Conservation (phyloP, 2,888 invertebrate species). For the Myopa testacea region DNA sequence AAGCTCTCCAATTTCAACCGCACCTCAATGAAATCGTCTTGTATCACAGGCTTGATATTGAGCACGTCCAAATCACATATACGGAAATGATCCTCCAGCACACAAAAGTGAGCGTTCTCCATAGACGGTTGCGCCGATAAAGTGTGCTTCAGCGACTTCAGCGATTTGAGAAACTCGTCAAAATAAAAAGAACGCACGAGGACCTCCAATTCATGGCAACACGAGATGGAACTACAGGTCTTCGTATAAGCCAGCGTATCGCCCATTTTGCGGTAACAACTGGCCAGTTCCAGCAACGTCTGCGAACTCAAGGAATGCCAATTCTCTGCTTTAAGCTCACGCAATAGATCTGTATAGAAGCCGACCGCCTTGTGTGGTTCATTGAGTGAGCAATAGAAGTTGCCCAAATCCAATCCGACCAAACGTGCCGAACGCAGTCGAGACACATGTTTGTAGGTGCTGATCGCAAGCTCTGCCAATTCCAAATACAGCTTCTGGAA, state of each 20-base stretch:
- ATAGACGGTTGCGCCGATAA: constrained; percentile 60
- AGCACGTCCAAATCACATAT: constrained; percentile 62
- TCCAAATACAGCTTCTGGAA: constrained; percentile 94
- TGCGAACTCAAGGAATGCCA: constrained; percentile 88
- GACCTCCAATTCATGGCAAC: constrained; percentile 80
- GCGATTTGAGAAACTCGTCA: constrained; percentile 82
- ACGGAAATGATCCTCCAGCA: constrained; percentile 70
- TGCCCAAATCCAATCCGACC: constrained; percentile 89
- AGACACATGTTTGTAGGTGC: constrained; percentile 95
- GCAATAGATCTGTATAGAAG: constrained; percentile 86
- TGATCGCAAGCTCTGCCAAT: constrained; percentile 93
- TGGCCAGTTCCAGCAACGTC: constrained; percentile 84
- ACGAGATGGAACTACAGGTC: constrained; percentile 83
- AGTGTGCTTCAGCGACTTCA: constrained; percentile 66
- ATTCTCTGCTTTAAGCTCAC: constrained; percentile 87
- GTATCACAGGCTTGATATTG: constrained; percentile 64
- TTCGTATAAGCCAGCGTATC: constrained; percentile 80
- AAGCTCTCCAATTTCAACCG: constrained; percentile 72
- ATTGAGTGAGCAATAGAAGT: constrained; percentile 88
- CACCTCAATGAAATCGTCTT: constrained; percentile 71
- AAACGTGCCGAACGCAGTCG: constrained; percentile 83
- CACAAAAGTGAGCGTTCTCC: constrained; percentile 65
- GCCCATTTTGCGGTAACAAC: constrained; percentile 84
- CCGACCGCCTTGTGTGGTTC: constrained; percentile 90
- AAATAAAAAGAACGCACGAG: constrained; percentile 82